Conservation (phyloP, 2,797 vertebrate species). For the Eidolon dupreanum region DNA sequence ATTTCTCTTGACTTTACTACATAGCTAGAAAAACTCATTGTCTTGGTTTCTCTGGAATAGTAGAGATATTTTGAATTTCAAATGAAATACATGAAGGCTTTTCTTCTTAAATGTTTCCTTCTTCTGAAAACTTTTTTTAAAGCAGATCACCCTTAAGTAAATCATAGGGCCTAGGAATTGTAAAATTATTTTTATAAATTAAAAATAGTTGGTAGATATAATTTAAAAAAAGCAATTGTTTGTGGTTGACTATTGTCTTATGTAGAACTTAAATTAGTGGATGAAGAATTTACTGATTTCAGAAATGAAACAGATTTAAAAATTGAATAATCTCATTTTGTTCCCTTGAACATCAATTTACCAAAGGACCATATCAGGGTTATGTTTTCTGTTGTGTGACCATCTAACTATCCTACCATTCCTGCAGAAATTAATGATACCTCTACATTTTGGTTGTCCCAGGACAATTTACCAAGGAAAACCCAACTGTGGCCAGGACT, state of each 20-base stretch:
- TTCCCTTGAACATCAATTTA: neutral
- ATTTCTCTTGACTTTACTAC: neutral
- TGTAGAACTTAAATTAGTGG: neutral
- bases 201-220: neutral
- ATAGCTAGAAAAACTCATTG: fast-evolving
- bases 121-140: neutral
- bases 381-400: neutral
- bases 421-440: neutral
- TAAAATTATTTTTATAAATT: neutral
- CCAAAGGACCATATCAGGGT: neutral
- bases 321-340: neutral
- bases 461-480: neutral
- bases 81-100: neutral
- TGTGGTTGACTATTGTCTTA: neutral
- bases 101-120: neutral
- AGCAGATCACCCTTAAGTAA: neutral
- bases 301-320: neutral
- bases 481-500: neutral
- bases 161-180: neutral
- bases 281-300: neutral
- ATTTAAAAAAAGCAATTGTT: neutral
- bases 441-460: neutral
- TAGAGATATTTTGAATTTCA: neutral
- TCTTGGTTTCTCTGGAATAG: neutral
- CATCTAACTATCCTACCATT: neutral